Conservation (phyloP, 2,888 invertebrate genomes). For the Torymus auratus region DNA sequence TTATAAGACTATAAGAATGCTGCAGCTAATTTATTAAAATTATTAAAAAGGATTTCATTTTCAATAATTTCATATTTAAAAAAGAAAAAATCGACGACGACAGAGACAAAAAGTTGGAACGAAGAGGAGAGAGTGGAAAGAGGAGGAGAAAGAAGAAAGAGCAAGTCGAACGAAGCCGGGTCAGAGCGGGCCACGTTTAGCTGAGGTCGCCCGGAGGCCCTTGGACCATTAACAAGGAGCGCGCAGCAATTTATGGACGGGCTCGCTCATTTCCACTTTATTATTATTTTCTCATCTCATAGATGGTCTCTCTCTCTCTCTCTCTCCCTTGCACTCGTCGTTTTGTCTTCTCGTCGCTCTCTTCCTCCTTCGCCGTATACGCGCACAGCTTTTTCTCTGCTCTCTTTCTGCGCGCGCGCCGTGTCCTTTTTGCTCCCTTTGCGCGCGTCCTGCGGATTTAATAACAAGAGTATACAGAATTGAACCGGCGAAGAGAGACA, state of each 20-base stretch:
- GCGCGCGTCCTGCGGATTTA: conserved; percentile 52
- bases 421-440: conserved; percentile 37
- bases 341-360: conserved; percentile 63
- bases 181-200: conserved; percentile 73
- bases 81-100: conserved; percentile 53
- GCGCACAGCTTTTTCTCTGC: conserved; percentile 41
- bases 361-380: background rate
- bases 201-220: conserved; percentile 74
- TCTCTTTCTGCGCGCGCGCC: conserved; percentile 28
- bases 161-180: conserved; percentile 65
- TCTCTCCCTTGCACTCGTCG: conserved; percentile 65
- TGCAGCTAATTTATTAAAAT: too few species aligned
- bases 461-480: conserved; percentile 53
- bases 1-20: too few species aligned
- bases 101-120: conserved; percentile 22
- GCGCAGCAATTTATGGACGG: conserved; percentile 75
- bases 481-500: conserved; percentile 27
- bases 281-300: conserved; percentile 76
- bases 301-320: conserved; percentile 65
- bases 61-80: background rate
- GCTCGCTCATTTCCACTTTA: conserved; percentile 76
- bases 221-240: conserved; percentile 76
- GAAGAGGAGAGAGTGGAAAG: conserved; percentile 48
- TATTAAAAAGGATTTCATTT: too few species aligned
- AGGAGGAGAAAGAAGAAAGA: background rate